These are phyloP conservation scores for Drosophila repleta DNA, from an alignment of 1,140 invertebrate species.

Conservation along the genomic window DNA sequence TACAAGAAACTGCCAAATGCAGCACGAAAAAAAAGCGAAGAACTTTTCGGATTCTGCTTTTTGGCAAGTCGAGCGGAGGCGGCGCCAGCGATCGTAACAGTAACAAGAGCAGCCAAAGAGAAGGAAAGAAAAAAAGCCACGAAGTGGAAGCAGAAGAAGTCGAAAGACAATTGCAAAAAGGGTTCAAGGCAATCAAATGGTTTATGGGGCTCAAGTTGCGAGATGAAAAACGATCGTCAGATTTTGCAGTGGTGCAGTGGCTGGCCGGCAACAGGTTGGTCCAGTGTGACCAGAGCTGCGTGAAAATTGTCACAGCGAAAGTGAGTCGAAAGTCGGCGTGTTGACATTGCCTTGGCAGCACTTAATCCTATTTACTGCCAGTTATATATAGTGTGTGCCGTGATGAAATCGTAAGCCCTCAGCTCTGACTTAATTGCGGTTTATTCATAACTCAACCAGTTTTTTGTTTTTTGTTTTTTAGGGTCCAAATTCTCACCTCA, in stretches of 20 bases:
- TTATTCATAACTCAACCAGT: conserved; percentile 7
- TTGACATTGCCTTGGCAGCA: conserved; percentile 23
- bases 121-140: conserved; percentile 16
- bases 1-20: conserved; percentile 11
- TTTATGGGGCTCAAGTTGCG: not conserved
- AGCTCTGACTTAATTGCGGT: conserved; percentile 18
- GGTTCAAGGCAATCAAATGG: conserved; percentile 34
- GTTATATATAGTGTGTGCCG: not conserved
- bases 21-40: conserved; percentile 14
- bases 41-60: not conserved
- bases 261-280: not conserved
- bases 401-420: conserved; percentile 12
- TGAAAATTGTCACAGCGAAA: conserved; percentile 15
- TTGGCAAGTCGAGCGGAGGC: conserved; percentile 29
- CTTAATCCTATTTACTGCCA: conserved; percentile 4
- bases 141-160: not conserved
- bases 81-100: conserved; percentile 51
- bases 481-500: not conserved
- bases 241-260: not conserved
- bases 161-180: conserved; percentile 3
- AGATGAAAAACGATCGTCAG: not conserved
- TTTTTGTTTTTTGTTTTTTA: too few species aligned
- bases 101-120: conserved; percentile 37
- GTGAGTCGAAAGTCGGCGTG: conserved; percentile 10
- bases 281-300: not conserved